Evolutionary conservation across 2,113 vertebrate genomes (phyloP).

Genomic region (Lagenorhynchus albirostris): DNA sequence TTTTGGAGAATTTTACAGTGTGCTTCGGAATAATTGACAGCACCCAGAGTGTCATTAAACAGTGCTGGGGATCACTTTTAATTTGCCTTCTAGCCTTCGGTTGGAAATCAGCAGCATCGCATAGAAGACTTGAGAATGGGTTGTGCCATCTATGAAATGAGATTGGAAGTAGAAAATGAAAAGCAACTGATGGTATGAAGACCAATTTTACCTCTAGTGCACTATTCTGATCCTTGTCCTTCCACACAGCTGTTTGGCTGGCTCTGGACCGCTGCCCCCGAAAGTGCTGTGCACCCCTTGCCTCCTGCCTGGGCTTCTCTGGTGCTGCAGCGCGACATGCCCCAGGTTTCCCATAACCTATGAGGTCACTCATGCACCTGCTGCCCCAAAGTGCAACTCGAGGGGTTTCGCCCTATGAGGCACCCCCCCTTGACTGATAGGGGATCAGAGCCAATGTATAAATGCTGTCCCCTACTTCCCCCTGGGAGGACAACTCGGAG

Average conservation of each 20-base stretch:
- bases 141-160: not conserved
- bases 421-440: not conserved
- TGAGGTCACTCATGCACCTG: not conserved
- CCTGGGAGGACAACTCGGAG: not conserved
- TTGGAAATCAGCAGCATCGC: not conserved
- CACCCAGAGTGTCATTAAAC: not conserved
- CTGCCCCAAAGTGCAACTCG: not conserved
- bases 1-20: not conserved
- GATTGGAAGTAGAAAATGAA: not conserved
- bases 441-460: not conserved
- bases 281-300: fast-evolving
- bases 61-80: not conserved
- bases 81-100: not conserved
- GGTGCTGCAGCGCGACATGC: not conserved
- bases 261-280: fast-evolving
- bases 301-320: not conserved
- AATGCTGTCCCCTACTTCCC: not conserved
- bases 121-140: not conserved
- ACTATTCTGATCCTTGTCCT: too few relatives aligned
- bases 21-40: not conserved
- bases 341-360: not conserved
- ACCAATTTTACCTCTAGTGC: not conserved
- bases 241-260: fast-evolving
- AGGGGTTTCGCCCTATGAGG: too few relatives aligned
- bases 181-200: not conserved